Conservation (phyloP, 92 coral and sea anemone species). For the Porites evermanni region DNA sequence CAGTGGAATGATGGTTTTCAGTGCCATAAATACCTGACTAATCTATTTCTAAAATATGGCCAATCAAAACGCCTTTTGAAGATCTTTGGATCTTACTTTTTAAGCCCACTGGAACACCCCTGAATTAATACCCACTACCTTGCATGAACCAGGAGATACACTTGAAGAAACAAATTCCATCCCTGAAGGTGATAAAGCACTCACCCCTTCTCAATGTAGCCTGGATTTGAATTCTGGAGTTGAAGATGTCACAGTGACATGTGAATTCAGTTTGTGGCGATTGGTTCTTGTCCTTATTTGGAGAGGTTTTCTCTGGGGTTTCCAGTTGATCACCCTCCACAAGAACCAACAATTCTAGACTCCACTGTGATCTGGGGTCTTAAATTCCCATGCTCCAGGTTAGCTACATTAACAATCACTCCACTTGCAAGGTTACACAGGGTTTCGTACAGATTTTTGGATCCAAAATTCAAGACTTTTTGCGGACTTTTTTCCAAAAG, state of each 20-base stretch:
- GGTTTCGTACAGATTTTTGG: too few species aligned
- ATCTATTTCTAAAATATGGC: too few species aligned
- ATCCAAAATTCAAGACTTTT: too few species aligned
- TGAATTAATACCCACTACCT: too few species aligned
- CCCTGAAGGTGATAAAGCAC: neutral
- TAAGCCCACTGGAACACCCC: too few species aligned
- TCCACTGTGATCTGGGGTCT: slow-evolving; percentile 8
- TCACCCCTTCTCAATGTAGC: neutral
- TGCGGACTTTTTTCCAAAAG: too few species aligned
- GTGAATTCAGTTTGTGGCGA: neutral
- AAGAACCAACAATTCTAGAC: slow-evolving; percentile 7
- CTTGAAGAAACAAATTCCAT: too few species aligned
- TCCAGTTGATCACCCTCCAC: neutral
- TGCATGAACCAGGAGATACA: too few species aligned
- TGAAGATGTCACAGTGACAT: slow-evolving; percentile 1
- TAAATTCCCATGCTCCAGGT: neutral
- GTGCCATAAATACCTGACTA: too few species aligned
- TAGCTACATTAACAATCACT: neutral
- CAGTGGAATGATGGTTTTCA: too few species aligned
- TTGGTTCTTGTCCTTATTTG: neutral
- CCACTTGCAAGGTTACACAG: neutral
- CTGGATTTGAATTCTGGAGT: slow-evolving; percentile 14
- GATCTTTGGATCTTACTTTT: too few species aligned
- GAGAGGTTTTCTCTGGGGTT: neutral
- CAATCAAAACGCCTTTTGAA: too few species aligned